phyloP scores from a whole-genome alignment of 2,113 vertebrate genomes.

The Hoplias malabaricus region DNA sequence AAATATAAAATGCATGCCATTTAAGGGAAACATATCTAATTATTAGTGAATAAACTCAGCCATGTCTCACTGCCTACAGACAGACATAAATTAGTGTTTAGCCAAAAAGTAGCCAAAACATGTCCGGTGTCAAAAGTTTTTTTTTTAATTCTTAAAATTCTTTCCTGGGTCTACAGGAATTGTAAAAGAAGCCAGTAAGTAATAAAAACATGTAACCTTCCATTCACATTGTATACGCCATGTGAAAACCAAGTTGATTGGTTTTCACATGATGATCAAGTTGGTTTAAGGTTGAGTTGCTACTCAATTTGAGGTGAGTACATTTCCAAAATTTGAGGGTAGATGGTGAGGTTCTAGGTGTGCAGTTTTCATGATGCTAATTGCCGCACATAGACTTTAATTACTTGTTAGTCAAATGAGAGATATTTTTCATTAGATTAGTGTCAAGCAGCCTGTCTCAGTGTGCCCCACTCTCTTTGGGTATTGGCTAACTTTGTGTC shows the following conservation, averaged over 20 bases:
- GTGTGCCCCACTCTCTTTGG: not conserved
- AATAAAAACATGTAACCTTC: not conserved
- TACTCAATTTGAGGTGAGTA: too few species aligned
- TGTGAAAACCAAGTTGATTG: too few species aligned
- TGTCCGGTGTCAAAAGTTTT: not conserved
- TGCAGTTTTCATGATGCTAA: not conserved
- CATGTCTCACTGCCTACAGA: constrained; percentile 11
- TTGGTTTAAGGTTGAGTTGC: too few species aligned
- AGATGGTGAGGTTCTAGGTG: not conserved
- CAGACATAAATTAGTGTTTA: constrained; percentile 22
- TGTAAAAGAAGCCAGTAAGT: not conserved
- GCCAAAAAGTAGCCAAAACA: not conserved
- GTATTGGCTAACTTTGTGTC: not conserved
- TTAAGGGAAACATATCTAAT: constrained; percentile 26
- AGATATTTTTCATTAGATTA: not conserved
- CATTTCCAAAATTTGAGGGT: too few species aligned
- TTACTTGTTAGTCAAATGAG: not conserved
- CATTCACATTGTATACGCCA: not conserved
- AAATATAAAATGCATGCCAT: constrained; percentile 1
- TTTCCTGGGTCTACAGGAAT: not conserved
- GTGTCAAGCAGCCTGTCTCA: not conserved
- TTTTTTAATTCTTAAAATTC: not conserved
- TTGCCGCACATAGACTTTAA: not conserved
- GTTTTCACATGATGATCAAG: too few species aligned
- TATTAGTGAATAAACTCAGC: constrained; percentile 36